Conservation (phyloP, 2,113 vertebrate genomes). For the Platycercus adscitus region DNA sequence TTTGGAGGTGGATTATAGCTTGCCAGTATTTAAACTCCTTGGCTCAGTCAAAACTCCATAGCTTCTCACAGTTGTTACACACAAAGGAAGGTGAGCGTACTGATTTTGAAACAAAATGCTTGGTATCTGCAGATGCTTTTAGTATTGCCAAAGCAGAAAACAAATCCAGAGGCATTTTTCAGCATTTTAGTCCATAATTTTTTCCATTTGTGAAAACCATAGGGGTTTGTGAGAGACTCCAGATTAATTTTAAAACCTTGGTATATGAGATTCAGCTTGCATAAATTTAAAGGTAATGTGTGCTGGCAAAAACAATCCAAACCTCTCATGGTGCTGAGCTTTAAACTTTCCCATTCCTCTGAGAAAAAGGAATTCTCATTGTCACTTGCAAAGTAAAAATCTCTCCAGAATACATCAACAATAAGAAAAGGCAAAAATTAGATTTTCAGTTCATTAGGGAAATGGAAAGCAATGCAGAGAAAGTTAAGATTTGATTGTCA, state of each 20-base stretch:
- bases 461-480: background rate
- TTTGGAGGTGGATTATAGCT: background rate
- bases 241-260: slow-evolving; percentile 26
- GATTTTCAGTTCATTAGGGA: slow-evolving; percentile 5
- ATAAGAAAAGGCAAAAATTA: background rate
- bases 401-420: background rate
- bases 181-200: background rate
- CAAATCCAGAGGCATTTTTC: background rate
- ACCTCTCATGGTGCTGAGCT: background rate
- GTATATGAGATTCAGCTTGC: slow-evolving; percentile 5
- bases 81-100: rapidly evolving
- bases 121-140: background rate
- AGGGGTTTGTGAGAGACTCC: background rate
- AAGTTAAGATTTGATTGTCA: background rate
- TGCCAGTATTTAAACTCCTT: background rate
- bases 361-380: slow-evolving; percentile 15
- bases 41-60: background rate
- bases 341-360: background rate
- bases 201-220: slow-evolving; percentile 1
- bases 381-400: background rate
- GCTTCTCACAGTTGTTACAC: background rate
- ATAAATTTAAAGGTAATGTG: slow-evolving; percentile 42
- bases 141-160: background rate
- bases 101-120: background rate
- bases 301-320: background rate